Evolutionary conservation across 2,797 vertebrate genomes (phyloP).

Genomic region (Brachymystax lenok): DNA sequence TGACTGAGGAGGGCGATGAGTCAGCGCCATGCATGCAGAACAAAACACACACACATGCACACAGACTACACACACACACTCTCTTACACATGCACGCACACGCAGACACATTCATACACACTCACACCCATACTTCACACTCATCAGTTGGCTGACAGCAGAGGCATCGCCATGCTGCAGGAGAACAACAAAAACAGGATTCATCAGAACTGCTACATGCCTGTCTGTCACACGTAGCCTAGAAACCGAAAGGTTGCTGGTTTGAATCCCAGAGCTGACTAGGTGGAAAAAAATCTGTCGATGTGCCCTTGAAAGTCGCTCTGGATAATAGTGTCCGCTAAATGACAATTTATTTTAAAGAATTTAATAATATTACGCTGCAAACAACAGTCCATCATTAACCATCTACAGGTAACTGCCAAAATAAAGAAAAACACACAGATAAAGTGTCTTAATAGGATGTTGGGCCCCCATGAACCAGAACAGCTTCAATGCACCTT

Average conservation of each 20-base stretch:
- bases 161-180: background rate
- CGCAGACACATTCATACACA: background rate
- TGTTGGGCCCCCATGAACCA: background rate
- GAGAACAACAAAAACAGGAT: slow-evolving; percentile 5
- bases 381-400: background rate
- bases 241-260: too few species aligned
- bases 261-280: too few species aligned
- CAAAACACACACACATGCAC: background rate
- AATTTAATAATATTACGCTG: background rate
- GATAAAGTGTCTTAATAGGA: too few species aligned
- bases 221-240: background rate
- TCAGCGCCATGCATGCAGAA: slow-evolving; percentile 15
- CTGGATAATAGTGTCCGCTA: too few species aligned
- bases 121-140: background rate
- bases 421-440: too few species aligned
- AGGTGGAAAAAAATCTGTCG: too few species aligned
- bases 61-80: background rate
- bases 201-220: background rate
- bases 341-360: too few species aligned
- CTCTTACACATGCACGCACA: background rate
- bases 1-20: slow-evolving; percentile 36
- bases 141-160: slow-evolving; percentile 29
- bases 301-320: too few species aligned
- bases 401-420: background rate
- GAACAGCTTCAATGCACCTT: too few species aligned